Conservation (phyloP, 2,113 vertebrate species). For the Colinus virginianus region DNA sequence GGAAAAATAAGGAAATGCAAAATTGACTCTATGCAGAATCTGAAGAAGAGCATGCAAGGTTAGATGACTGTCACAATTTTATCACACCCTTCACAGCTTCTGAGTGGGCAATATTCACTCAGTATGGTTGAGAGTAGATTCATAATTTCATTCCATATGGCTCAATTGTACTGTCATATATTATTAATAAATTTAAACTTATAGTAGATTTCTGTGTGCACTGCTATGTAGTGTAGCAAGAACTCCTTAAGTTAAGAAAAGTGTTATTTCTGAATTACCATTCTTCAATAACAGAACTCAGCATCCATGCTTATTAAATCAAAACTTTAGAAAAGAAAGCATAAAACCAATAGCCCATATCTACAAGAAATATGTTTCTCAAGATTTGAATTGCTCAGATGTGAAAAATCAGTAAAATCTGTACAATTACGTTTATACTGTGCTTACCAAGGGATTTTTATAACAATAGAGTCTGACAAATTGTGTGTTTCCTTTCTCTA, state of each 20-base stretch:
- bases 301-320: conserved; percentile 56
- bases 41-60: neutral
- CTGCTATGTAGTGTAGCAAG: neutral
- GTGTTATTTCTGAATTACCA: conserved; percentile 41
- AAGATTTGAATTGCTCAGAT: conserved; percentile 43
- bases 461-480: neutral
- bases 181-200: neutral
- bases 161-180: neutral
- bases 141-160: neutral
- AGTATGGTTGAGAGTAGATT: neutral
- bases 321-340: conserved; percentile 57
- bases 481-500: conserved; percentile 34
- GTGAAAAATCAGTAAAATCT: conserved; percentile 43
- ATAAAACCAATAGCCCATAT: conserved; percentile 50
- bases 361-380: conserved; percentile 51
- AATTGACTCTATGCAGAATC: neutral
- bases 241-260: conserved; percentile 6
- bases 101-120: neutral
- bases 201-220: neutral
- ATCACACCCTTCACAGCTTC: neutral
- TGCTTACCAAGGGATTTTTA: conserved; percentile 28
- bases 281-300: conserved; percentile 46
- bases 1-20: neutral
- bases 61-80: neutral
- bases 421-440: neutral